These are phyloP conservation scores for Leptobrachium ailaonicum DNA, from an alignment of 2,113 vertebrate species.

Conservation along the genomic window DNA sequence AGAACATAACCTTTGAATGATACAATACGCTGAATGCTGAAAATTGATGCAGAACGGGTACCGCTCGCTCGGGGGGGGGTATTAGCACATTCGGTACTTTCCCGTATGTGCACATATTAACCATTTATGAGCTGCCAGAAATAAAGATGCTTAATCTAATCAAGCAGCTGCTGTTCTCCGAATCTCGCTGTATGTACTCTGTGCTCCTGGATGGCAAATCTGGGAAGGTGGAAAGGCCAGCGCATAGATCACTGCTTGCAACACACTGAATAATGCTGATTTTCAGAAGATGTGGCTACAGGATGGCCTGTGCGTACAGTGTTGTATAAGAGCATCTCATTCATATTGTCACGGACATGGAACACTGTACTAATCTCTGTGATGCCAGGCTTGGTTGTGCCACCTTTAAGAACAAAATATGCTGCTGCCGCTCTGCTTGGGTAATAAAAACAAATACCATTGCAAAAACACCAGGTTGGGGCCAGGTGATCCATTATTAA, in stretches of 20 bases:
- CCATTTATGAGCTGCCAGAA: not conserved
- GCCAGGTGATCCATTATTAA: no score
- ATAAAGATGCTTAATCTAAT: not conserved
- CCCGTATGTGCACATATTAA: not conserved
- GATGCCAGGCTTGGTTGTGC: no score
- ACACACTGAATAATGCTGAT: conserved; percentile 33
- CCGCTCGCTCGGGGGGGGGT: not conserved
- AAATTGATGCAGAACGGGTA: not conserved
- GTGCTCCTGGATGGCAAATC: not conserved
- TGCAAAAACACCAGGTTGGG: no score
- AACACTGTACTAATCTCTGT: not conserved
- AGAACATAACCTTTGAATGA: no score
- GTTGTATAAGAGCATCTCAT: conserved; percentile 6
- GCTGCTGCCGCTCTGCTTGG: no score
- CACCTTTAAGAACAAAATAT: no score
- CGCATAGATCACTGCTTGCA: not conserved
- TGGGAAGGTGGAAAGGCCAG: conserved; percentile 11
- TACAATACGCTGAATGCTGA: no score
- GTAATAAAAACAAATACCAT: no score
- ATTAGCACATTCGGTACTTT: not conserved
- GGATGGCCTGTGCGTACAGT: not conserved
- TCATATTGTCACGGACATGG: conserved; percentile 7
- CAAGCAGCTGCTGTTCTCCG: not conserved
- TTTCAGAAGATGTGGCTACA: not conserved
- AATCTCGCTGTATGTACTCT: not conserved